Evolutionary conservation across 2,888 invertebrate genomes (phyloP), one percentile per base, ranked within the genome.

Genomic region (Argyresthia goedartella): DNA sequence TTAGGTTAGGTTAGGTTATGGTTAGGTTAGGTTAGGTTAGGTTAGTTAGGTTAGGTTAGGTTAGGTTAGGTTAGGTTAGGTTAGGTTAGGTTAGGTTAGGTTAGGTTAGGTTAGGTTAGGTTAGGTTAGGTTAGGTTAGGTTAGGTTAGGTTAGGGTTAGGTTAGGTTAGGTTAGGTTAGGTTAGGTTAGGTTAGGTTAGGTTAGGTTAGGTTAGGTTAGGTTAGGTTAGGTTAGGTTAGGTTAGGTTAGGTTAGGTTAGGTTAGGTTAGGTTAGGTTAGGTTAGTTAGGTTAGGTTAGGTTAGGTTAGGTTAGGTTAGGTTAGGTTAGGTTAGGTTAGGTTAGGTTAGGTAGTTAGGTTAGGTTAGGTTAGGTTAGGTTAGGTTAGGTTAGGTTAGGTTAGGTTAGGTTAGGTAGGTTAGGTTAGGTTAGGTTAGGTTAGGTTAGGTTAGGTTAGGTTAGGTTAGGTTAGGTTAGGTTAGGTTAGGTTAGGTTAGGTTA

Each of bases 51-150:
- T 56, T 56, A 56, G 56, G 56, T 56, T 56, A 54, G 54, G 56
- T 54, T 56, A 56, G 56, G 56, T 56, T 56, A 54, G 56, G 56
- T 56, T 56, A 56, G 54, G 56, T 56, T 54, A 56, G 56, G 56
- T 56, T 56, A 56, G 56, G 56, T 56, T 51, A 51, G 47, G 53
- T 36, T 49, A 39, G 34, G 36, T 51, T 46, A 44, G 34, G 39
- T 49, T 51, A 49, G 49, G 49, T 49, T 49, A 49, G 49, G 49
- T 49, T 46, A 49, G 49, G 49, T 49, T 51, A 54, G 54, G 54
- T 54, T 54, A 51, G 51, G 54, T 51, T 54, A 49, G 9, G 54
- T 51, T 54, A 51, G 51, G 54, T 51, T 54, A 51, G 51, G 54
- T 51, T 54, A 51, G 51, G 52, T 46, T 46, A 35, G 16, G 41